Evolutionary conservation across 2,888 invertebrate species (phyloP).

Genomic region (Harmothoe impar): DNA sequence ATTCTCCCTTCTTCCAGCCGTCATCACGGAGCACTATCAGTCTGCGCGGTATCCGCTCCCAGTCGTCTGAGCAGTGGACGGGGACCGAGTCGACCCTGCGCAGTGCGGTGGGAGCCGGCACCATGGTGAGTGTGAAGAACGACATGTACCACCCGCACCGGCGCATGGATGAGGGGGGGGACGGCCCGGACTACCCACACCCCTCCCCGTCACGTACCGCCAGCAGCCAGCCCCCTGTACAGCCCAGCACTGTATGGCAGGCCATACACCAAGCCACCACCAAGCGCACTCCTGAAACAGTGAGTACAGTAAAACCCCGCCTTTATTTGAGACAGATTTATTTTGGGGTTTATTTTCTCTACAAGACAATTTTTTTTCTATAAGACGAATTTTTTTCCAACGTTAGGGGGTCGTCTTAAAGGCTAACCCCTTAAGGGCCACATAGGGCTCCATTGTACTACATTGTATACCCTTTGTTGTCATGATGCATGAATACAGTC

Average conservation of each 20-base stretch:
- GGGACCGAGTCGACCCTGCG: constrained; percentile 28
- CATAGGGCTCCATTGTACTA: too few species aligned
- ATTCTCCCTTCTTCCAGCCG: not conserved
- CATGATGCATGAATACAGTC: too few species aligned
- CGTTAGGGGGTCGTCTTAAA: too few species aligned
- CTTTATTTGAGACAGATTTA: too few species aligned
- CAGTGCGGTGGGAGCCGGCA: not conserved
- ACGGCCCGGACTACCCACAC: not conserved
- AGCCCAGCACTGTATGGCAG: constrained; percentile 22
- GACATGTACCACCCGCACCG: constrained; percentile 7
- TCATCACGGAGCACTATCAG: constrained; percentile 21
- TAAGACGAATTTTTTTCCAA: too few species aligned
- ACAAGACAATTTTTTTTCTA: too few species aligned
- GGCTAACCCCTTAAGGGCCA: too few species aligned
- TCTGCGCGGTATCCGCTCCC: constrained; percentile 18
- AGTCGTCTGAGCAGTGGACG: constrained; percentile 37
- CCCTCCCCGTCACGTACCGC: not conserved
- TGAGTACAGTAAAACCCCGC: too few species aligned
- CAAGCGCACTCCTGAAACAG: not conserved
- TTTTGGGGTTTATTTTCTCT: too few species aligned
- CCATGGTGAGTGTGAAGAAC: constrained; percentile 33
- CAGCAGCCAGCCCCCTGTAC: not conserved
- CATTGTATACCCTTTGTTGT: too few species aligned
- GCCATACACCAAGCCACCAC: constrained; percentile 25
- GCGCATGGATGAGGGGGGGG: not conserved